Evolutionary conservation across 2,797 vertebrate genomes (phyloP), one percentile per base, ranked within the genome.

Genomic region (Luscinia megarhynchos): DNA sequence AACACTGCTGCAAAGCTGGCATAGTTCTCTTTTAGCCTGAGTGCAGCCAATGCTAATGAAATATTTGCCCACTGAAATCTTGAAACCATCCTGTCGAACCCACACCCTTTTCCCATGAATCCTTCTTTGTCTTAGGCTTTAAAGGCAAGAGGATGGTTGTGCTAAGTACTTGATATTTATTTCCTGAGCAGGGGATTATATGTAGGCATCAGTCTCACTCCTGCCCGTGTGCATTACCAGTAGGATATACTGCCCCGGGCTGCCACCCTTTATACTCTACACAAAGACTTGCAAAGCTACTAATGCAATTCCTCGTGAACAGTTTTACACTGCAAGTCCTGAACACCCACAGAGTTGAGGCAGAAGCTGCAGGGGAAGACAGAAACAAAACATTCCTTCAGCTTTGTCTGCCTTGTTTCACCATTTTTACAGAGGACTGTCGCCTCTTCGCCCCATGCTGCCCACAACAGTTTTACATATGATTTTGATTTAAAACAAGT

Each of bases 401-500:
- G 53, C 62, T 90, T 48, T 87, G 55, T 70, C 46, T 81, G 68
- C 59, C 24, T 63, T 1, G 3, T 93, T 94, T 78, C 54, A 83
- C 48, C 46, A 43, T 82, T 55, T 84, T 63, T 59, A 70, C 48
- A 82, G 84, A 78, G 69, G 32, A 58, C 58, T 55, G 61, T 62
- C 30, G 22, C 58, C 87, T 77, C 76, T 92, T 74, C 29, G 68
- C 62, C 73, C 46, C 81, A 90, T 85, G 90, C 84, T 81, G 89
- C 62, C 69, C 69, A 66, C 55, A 91, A 62, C 26, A 80, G 68
- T 81, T 92, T 85, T 87, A 82, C 87, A 94, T 46, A 59, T 57
- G 92, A 92, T 93, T 91, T 89, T 96, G 59, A 87, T 92, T 95
- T 90, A 73, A 93, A 62, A 48, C 43, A 88, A 81, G 84, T 82